Conservation (phyloP, 2,797 vertebrate species). For the Enteromius anoplus region DNA sequence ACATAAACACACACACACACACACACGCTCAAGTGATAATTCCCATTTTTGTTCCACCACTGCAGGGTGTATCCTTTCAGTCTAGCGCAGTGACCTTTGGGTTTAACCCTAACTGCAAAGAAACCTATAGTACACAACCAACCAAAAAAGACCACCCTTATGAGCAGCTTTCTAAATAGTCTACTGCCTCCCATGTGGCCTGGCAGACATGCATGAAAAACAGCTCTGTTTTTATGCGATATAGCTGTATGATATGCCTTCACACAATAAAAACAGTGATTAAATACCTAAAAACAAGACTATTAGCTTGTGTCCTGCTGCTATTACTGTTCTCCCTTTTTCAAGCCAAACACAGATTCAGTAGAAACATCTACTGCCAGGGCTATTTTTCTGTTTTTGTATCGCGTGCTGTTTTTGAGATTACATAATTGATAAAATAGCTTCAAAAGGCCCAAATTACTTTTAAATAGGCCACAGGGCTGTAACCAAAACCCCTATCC, state of each 20-base stretch:
- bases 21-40: constrained; percentile 36
- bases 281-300: not conserved
- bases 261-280: not conserved
- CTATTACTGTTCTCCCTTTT: constrained; percentile 11
- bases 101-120: constrained; percentile 39
- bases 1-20: constrained; percentile 40
- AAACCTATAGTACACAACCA: constrained; percentile 21
- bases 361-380: not conserved
- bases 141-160: constrained; percentile 45
- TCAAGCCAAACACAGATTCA: not conserved
- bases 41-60: constrained; percentile 40
- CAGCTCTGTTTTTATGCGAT: constrained; percentile 18
- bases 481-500: constrained; percentile 54
- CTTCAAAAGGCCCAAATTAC: constrained; percentile 53
- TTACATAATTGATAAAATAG: constrained; percentile 42
- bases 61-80: constrained; percentile 30
- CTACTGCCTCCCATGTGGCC: constrained; percentile 23
- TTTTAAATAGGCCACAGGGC: constrained; percentile 57
- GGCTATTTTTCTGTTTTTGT: not conserved
- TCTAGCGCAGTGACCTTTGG: constrained; percentile 41
- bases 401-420: constrained; percentile 29
- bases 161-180: constrained; percentile 37
- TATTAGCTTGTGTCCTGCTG: not conserved
- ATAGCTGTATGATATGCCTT: not conserved
- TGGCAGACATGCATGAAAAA: constrained; percentile 18